Evolutionary conservation across 1,140 invertebrate genomes (phyloP).

Genomic region (Temnothorax nylanderi): DNA sequence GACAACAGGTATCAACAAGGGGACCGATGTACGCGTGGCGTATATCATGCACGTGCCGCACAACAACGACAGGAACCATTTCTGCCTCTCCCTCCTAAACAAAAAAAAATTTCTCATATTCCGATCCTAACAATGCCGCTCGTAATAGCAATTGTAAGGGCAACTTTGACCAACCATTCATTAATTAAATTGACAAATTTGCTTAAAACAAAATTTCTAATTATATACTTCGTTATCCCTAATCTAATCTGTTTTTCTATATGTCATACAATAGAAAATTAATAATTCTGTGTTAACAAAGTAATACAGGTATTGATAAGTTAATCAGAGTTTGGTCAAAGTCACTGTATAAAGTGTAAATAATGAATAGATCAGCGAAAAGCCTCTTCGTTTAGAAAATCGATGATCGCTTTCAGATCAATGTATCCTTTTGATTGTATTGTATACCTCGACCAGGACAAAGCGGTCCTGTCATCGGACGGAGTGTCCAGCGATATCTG

Average conservation of each 20-base stretch:
- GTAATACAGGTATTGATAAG: not conserved
- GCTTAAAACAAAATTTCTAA: not conserved
- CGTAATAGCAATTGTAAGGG: not conserved
- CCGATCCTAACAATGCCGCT: not conserved
- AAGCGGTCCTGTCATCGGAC: conserved; percentile 53
- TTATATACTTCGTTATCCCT: not conserved
- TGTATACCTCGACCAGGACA: conserved; percentile 62
- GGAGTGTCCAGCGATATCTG: conserved; percentile 42
- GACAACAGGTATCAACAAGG: conserved; percentile 88
- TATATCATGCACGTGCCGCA: conserved; percentile 89
- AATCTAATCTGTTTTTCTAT: not conserved
- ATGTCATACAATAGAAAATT: not conserved
- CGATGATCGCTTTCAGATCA: not conserved
- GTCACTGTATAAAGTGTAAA: not conserved
- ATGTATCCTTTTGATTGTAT: not conserved
- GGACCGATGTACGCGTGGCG: conserved; percentile 89
- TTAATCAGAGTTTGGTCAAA: not conserved
- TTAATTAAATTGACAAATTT: not conserved
- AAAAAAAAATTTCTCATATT: conserved; percentile 51
- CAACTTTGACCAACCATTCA: not conserved
- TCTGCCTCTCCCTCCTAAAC: conserved; percentile 85
- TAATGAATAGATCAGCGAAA: not conserved
- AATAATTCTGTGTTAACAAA: not conserved
- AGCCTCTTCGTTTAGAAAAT: not conserved
- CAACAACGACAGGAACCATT: conserved; percentile 89